Evolutionary conservation across 2,113 vertebrate genomes (phyloP), one percentile per base, ranked within the genome.

Genomic region (Arvicanthis niloticus): DNA sequence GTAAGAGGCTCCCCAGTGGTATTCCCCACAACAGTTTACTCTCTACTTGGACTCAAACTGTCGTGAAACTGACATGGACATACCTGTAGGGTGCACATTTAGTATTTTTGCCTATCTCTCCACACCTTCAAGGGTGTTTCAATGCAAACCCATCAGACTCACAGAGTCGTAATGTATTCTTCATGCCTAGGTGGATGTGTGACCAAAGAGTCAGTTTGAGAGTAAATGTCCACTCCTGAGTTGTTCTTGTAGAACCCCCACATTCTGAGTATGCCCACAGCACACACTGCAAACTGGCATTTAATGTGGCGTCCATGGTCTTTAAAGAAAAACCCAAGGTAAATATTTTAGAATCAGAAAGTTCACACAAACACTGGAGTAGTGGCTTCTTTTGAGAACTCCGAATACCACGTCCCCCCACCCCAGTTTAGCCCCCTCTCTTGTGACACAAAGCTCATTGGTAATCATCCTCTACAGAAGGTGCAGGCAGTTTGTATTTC

Each of bases 151-250:
- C 3, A 1, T 31, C 62, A 29, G 19, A 34, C 21, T 5, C 65
- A 10, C 0, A 78, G 45, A 53, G n/a, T 11, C 0, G 16, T 13
- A 78, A 77, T 21, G 76, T 1, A 12, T 5, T 67, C 5, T 0
- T 37, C 34, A 3, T 0, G 22, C 12, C 51, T 3, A 0, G 2
- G 5, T 34, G 70, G 22, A 1, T 48, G 21, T 45, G 62, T 56
- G n/a, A 68, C 37, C 6, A 15, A 51, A 48, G 6, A 75, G 76
- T 73, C 76, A 11, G 21, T 8, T 7, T 42, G 72, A 34, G 0
- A 37, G 51, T 67, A 48, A 70, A 26, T 26, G 58, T 29, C 34
- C 29, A 3, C 16, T 22, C 68, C 51, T 0, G 51, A 86, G 60
- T 6, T 40, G 19, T 42, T 53, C 67, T 26, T 70, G 3, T 19